Evolutionary conservation across 2,888 invertebrate genomes (phyloP).

Genomic region (Lasioglossum vierecki): DNA sequence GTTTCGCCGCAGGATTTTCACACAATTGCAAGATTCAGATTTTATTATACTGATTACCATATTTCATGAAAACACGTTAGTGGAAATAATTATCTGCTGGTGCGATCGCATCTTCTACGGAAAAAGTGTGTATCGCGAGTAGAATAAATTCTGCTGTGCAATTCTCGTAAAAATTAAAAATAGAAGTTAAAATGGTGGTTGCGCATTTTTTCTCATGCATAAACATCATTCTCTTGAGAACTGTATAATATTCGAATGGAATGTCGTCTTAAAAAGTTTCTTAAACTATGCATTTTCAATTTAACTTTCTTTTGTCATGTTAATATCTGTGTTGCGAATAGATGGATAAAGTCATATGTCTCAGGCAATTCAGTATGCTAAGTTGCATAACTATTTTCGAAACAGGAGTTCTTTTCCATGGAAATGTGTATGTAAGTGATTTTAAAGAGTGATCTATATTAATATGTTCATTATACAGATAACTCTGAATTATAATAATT

Average conservation of each 20-base stretch:
- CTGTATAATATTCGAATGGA: background rate
- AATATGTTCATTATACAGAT: too few species aligned
- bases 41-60: background rate
- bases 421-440: background rate
- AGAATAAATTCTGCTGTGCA: background rate
- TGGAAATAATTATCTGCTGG: background rate
- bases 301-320: background rate
- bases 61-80: background rate
- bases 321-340: background rate
- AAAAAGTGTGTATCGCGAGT: background rate
- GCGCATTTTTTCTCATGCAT: background rate
- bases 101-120: background rate
- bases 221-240: background rate
- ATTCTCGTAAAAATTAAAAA: background rate
- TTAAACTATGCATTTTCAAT: background rate
- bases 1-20: conserved; percentile 5
- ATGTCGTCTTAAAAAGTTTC: background rate
- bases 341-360: background rate
- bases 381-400: background rate
- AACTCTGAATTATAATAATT: background rate
- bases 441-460: background rate
- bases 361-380: background rate
- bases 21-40: background rate
- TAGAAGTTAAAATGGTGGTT: background rate
- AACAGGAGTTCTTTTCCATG: background rate